phyloP scores from a whole-genome alignment of 2,797 vertebrate genomes.

The Bradypus variegatus region DNA sequence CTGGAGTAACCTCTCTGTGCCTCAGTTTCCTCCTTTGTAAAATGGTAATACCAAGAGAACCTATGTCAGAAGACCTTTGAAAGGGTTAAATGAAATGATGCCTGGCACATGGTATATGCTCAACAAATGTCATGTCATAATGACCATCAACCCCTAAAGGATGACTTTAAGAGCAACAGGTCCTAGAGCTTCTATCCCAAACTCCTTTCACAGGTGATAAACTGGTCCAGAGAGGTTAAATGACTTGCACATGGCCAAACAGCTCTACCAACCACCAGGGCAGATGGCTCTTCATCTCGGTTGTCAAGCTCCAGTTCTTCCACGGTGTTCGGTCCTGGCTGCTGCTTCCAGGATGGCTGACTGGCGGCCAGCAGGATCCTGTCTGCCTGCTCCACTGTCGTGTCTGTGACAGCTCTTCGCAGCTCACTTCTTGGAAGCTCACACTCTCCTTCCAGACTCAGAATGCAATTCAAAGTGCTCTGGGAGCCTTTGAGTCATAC shows the following conservation, averaged over 20 bases:
- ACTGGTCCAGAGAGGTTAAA: neutral
- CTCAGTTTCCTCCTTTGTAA: neutral
- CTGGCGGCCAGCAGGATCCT: neutral
- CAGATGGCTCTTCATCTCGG: neutral
- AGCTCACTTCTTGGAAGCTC: neutral
- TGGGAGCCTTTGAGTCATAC: constrained; percentile 35
- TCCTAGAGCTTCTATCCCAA: neutral
- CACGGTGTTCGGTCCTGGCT: neutral
- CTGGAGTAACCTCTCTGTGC: neutral
- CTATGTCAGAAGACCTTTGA: neutral
- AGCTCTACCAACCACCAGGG: neutral
- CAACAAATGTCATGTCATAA: neutral
- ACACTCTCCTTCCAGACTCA: neutral
- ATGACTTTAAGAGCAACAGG: neutral
- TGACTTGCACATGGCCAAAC: neutral
- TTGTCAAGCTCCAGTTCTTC: neutral
- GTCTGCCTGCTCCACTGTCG: neutral
- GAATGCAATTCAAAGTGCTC: neutral
- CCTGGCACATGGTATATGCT: neutral
- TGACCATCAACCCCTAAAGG: neutral
- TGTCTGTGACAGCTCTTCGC: neutral
- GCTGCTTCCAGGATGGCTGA: neutral
- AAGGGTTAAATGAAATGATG: neutral
- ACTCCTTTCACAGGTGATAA: neutral
- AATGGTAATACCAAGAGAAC: neutral